phyloP scores from a whole-genome alignment of 2,888 invertebrate genomes.

The Venustoraphidia nigricollis region DNA sequence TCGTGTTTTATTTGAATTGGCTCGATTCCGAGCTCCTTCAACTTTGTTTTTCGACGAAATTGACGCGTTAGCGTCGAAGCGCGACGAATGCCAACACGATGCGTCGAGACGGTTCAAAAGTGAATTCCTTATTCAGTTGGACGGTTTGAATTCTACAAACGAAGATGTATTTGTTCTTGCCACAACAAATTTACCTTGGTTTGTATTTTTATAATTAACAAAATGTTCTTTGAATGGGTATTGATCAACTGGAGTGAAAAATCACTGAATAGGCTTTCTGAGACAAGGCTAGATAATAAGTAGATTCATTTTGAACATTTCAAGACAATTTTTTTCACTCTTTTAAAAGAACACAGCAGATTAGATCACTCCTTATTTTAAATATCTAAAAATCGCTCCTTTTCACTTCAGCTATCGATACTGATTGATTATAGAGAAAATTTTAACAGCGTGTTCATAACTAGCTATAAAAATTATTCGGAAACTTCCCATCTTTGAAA shows the following conservation, averaged over 20 bases:
- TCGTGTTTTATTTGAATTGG: constrained; percentile 76
- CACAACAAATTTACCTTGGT: constrained; percentile 88
- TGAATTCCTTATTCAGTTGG: constrained; percentile 74
- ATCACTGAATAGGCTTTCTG: neutral
- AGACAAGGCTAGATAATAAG: no score
- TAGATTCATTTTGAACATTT: no score
- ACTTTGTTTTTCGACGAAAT: constrained; percentile 89
- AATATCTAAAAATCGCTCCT: no score
- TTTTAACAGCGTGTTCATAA: no score
- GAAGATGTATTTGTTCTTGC: constrained; percentile 65
- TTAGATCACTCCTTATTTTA: no score
- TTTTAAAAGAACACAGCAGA: no score
- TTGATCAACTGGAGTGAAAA: neutral
- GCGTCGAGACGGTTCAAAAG: constrained; percentile 78
- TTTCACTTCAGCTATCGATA: no score
- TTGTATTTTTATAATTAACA: neutral
- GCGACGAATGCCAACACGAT: constrained; percentile 62
- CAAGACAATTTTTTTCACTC: no score
- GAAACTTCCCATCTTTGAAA: no score
- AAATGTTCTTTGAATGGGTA: constrained; percentile 9
- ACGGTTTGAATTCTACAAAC: constrained; percentile 49
- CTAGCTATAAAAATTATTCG: no score
- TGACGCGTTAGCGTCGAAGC: constrained; percentile 62
- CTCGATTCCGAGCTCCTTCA: constrained; percentile 69
- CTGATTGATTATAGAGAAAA: no score